Percentiles rank a stretch among this genome's conserved stretches.
Evolutionary conservation across 1,140 invertebrate species (phyloP).

Genomic region (Rhagoletis pomonella): DNA sequence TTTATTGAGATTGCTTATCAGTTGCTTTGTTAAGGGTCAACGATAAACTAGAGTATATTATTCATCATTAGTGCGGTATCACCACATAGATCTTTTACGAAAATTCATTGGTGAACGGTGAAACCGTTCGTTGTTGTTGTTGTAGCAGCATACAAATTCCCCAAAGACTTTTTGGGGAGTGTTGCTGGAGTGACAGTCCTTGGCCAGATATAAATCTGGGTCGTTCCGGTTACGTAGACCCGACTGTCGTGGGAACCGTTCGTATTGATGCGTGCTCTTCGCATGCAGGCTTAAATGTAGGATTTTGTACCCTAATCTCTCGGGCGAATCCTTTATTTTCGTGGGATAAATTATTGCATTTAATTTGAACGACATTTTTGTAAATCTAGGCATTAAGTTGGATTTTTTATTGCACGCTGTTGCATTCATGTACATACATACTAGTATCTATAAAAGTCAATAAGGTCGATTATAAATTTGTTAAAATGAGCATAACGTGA

Average conservation of each 20-base stretch:
- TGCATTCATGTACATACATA: not conserved
- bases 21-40: not conserved
- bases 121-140: conserved; percentile 83
- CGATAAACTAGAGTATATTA: not conserved
- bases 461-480: not conserved
- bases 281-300: conserved; percentile 83
- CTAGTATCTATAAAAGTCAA: not conserved
- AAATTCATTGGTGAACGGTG: conserved; percentile 96
- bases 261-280: conserved; percentile 88
- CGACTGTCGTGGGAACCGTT: too few relatives aligned
- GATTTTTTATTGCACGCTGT: not conserved
- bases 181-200: too few relatives aligned
- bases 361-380: not conserved
- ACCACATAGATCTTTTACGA: conserved; percentile 78
- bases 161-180: too few relatives aligned
- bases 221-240: too few relatives aligned
- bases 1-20: not conserved
- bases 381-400: not conserved
- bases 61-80: not conserved
- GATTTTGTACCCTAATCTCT: not conserved
- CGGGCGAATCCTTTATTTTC: not conserved
- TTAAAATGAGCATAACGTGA: conserved; percentile 19
- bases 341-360: not conserved
- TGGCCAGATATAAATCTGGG: too few relatives aligned
- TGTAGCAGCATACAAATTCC: too few relatives aligned